Percentiles rank a stretch among this genome's conserved stretches.
These are phyloP conservation scores for Chaetodon trifascialis DNA, from an alignment of 2,113 vertebrate genomes.

Conservation along the genomic window DNA sequence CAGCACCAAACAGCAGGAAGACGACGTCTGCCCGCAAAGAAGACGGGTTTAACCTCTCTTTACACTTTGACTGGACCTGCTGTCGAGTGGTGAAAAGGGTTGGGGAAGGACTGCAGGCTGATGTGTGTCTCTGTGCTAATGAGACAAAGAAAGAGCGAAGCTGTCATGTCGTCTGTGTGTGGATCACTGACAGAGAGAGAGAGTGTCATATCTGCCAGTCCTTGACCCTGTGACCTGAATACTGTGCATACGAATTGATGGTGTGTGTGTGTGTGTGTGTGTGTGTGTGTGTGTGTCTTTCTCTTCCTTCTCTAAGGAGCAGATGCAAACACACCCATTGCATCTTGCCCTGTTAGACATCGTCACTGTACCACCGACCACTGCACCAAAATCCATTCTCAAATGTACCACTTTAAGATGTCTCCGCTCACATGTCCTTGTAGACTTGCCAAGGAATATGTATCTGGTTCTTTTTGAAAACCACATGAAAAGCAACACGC, in stretches of 20 bases:
- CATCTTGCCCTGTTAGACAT: too few relatives aligned
- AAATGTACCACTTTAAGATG: too few relatives aligned
- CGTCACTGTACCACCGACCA: neutral
- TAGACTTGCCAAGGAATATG: too few relatives aligned
- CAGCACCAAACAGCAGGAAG: neutral
- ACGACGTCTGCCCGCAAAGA: neutral
- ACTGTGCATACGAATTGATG: conserved; percentile 2
- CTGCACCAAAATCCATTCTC: too few relatives aligned
- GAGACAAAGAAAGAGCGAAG: neutral
- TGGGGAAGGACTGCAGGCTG: neutral
- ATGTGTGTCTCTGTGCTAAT: neutral
- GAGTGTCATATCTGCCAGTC: neutral
- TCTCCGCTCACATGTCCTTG: too few relatives aligned
- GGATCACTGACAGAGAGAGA: neutral
- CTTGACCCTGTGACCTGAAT: conserved; percentile 25
- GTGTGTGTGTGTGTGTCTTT: neutral
- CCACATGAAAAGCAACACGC: too few relatives aligned
- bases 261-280: conserved; percentile 2
- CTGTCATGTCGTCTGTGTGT: neutral
- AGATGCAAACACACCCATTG: neutral
- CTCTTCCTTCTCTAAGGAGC: too few relatives aligned
- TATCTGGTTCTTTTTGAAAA: too few relatives aligned
- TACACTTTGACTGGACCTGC: neutral
- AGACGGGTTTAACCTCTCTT: neutral
- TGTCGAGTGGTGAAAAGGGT: neutral